Conservation (phyloP, 1,140 invertebrate genomes). For the Calephelis nemesis region DNA sequence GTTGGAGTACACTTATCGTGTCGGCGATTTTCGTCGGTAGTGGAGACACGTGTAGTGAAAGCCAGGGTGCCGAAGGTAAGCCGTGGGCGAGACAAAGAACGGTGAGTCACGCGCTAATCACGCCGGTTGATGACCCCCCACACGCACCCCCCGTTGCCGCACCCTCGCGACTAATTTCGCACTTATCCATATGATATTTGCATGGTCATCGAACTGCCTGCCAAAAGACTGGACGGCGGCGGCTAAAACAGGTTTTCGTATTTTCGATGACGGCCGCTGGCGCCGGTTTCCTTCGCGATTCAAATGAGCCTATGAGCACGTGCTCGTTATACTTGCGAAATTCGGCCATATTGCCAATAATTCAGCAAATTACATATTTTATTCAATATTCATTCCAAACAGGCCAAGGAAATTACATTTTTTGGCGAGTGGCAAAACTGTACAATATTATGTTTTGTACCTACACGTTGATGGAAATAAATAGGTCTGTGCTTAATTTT, state of each 20-base stretch:
- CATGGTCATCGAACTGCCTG: conserved; percentile 70
- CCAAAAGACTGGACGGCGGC: conserved; percentile 67
- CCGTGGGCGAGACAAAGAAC: conserved; percentile 54
- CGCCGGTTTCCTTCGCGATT: conserved; percentile 57
- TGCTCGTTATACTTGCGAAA: conserved; percentile 32
- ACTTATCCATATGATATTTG: conserved; percentile 50
- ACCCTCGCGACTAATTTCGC: conserved; percentile 62
- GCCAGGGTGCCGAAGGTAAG: conserved; percentile 43
- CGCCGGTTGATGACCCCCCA: conserved; percentile 59
- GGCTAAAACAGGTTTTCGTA: conserved; percentile 70
- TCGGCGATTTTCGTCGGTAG: conserved; percentile 67
- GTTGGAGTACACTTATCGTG: conserved; percentile 95
- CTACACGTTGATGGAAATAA: background rate
- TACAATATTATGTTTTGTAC: too few species aligned
- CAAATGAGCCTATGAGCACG: conserved; percentile 39
- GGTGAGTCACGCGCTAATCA: conserved; percentile 62
- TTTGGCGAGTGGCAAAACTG: too few species aligned
- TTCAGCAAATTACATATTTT: conserved; percentile 2
- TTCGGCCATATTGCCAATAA: conserved; percentile 26
- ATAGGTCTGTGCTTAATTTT: too few species aligned
- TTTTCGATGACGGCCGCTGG: conserved; percentile 52
- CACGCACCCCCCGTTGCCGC: conserved; percentile 46
- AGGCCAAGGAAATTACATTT: background rate
- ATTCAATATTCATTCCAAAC: background rate
- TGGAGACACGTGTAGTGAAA: conserved; percentile 42